phyloP scores from a whole-genome alignment of 2,113 vertebrate genomes.

The Eulemur macaco region DNA sequence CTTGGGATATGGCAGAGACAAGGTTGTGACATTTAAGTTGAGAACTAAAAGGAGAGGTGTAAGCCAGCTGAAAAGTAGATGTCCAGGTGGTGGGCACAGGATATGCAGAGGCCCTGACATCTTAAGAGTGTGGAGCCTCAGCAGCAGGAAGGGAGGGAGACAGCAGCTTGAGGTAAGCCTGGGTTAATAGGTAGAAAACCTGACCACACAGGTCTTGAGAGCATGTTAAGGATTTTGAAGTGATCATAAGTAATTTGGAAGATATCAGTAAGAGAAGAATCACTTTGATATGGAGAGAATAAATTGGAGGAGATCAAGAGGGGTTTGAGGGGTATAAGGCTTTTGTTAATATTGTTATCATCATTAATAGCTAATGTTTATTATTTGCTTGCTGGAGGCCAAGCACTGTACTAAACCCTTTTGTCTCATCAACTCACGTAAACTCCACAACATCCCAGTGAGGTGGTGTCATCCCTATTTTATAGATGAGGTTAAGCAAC shows the following conservation, averaged over 20 bases:
- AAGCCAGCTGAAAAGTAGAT: neutral
- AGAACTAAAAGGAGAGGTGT: neutral
- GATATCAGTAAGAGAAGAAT: neutral
- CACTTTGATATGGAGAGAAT: neutral
- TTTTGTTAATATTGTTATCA: neutral
- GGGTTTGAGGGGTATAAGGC: neutral
- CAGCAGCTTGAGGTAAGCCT: neutral
- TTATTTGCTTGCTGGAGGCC: neutral
- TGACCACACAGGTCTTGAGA: neutral
- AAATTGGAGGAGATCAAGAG: neutral
- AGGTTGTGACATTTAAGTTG: neutral
- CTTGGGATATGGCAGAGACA: neutral
- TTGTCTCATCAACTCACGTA: neutral
- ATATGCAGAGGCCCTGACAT: neutral
- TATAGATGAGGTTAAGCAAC: neutral
- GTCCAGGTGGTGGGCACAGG: neutral
- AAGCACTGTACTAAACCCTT: neutral
- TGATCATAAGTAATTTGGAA: neutral
- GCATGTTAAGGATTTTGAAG: neutral
- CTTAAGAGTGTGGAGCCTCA: neutral
- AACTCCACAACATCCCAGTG: neutral
- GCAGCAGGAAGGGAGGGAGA: neutral
- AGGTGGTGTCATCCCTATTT: neutral
- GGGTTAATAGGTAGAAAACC: neutral
- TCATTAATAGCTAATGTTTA: neutral